Evolutionary conservation across 2,797 vertebrate genomes (phyloP), one percentile per base, ranked within the genome.

Genomic region (Emys orbicularis): DNA sequence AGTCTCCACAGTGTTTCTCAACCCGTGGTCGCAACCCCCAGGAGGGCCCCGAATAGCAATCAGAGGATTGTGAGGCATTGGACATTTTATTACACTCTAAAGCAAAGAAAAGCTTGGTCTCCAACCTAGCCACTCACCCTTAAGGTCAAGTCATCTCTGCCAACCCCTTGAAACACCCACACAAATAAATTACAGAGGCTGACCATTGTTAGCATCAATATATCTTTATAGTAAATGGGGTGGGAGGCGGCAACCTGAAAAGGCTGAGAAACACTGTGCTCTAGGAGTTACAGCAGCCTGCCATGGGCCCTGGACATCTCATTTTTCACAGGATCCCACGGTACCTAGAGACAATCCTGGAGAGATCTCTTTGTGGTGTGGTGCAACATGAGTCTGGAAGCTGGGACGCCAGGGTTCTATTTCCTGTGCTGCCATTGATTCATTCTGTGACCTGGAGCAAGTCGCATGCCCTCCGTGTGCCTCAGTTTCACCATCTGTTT

Each of bases 31-130:
- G 34, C 15, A 79, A 47, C 41, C 41, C 21, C 12, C 25, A 29
- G 25, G 41, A 27, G 12, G 41, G 27, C 41, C 8, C 72, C 4
- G 1, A 29, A 29, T 44, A 27, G 6, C 72, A 12, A 3, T 47
- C 72, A 27, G 44, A 47, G 72, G 41, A 29, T 76, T 76, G 41
- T 27, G 27, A 88, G 61, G 12, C 5, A 3, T n/a, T 85, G 21
- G 77, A 91, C 94, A 85, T 8, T 79, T 0, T 65, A 31, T 94
- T 96, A 92, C 47, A 3, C 93, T 92, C 44, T 88, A 87, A 86
- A 29, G 12, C 52, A 84, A 83, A 92, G 82, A 25, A 5, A 44
- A 19, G 79, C 41, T 82, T 84, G 25, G 76, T 94, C 44, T 25
- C 25, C 72, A 12, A 10, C 13, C 37, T 47, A 25, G 18, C 18